Conservation (phyloP, 2,113 vertebrate genomes). For the Mustela nigripes region DNA sequence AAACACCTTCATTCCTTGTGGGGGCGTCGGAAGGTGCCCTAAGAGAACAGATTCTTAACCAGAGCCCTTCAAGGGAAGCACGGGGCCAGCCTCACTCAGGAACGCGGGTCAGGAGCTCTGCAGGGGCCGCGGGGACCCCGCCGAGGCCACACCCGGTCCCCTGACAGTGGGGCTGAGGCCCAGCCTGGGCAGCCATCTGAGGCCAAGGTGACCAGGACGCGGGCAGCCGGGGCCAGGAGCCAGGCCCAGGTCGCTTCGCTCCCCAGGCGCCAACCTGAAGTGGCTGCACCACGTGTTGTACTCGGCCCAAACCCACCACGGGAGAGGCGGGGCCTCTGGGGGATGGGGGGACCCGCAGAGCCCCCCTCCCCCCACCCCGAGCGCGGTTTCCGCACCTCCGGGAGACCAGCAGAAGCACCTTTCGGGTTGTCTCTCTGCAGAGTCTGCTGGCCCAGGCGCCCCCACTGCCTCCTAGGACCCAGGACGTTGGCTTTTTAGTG, state of each 20-base stretch:
- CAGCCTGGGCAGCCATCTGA: accelerated
- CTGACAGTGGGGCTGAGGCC: background rate
- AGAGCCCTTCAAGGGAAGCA: background rate
- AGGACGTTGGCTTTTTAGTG: accelerated
- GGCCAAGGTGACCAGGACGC: background rate
- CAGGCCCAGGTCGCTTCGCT: accelerated
- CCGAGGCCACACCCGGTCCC: accelerated
- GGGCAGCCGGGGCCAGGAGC: background rate
- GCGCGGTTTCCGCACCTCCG: background rate
- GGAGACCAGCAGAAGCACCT: background rate
- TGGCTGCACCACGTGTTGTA: accelerated
- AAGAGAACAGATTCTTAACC: background rate
- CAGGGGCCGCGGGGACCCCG: background rate
- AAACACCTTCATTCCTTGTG: background rate
- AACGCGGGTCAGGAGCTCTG: accelerated
- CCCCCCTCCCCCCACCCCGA: background rate
- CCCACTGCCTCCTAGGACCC: background rate
- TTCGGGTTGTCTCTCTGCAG: background rate
- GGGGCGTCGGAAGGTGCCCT: background rate
- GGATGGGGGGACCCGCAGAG: background rate
- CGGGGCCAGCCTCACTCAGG: accelerated
- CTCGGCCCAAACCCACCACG: accelerated
- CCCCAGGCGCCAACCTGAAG: accelerated
- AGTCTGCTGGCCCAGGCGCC: background rate
- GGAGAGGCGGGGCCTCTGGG: background rate